phyloP scores from a whole-genome alignment of 2,888 invertebrate species.

The Microplitis manilae region DNA sequence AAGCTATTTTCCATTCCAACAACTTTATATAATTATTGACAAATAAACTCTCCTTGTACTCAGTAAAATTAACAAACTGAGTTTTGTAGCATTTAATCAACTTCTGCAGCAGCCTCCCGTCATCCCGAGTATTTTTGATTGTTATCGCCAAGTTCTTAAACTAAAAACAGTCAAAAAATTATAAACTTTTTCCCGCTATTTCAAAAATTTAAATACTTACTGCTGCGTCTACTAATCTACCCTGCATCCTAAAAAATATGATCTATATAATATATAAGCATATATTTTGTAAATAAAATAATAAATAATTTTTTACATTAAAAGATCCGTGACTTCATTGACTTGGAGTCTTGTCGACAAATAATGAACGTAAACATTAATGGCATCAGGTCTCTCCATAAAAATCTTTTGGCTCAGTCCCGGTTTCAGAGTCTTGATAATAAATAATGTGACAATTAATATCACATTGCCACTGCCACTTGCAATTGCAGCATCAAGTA shows the following conservation, averaged over 20 bases:
- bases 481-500: conserved; percentile 81
- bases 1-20: conserved; percentile 75
- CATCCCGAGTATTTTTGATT: conserved; percentile 63
- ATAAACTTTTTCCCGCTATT: conserved; percentile 18
- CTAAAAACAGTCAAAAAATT: conserved; percentile 52
- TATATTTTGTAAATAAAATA: conserved; percentile 34
- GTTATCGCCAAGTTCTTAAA: conserved; percentile 65
- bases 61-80: conserved; percentile 62
- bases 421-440: conserved; percentile 82
- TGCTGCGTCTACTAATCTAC: conserved; percentile 79
- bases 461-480: conserved; percentile 86
- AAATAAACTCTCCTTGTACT: conserved; percentile 67
- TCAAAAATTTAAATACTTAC: conserved; percentile 71
- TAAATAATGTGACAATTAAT: conserved; percentile 80
- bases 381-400: conserved; percentile 79
- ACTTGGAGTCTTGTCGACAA: conserved; percentile 79
- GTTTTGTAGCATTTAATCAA: conserved; percentile 64
- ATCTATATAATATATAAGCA: conserved; percentile 2
- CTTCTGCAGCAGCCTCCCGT: conserved; percentile 63
- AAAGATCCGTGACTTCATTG: conserved; percentile 80
- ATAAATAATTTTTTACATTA: conserved; percentile 76
- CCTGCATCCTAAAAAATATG: conserved; percentile 76
- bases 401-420: conserved; percentile 81
- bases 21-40: conserved; percentile 66
- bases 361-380: conserved; percentile 83